Base-by-base conservation (phyloP, 92 coral and sea anemone genomes). In the Phenganax marumi region DNA sequence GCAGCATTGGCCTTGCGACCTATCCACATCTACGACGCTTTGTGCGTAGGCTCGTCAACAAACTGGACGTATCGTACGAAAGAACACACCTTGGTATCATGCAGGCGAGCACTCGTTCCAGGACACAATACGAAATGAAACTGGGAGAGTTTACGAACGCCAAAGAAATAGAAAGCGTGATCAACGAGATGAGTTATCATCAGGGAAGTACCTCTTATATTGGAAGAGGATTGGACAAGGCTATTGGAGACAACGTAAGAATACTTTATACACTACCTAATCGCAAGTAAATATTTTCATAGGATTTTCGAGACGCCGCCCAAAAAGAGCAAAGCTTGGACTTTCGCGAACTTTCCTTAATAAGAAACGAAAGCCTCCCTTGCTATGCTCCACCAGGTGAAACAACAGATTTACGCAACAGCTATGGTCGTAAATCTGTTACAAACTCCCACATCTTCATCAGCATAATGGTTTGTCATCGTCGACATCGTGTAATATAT, bases 51-150 rank as follows among this genome's bases (percentile, higher is more conserved):
- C 33, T 78, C 14, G 73, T 78, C 3, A 49, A 24, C 53, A 78
- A 78, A 26, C 73, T 78, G 57, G 83, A 78, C 52, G 69, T 78
- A 22, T 78, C 83, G 0, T 13, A 43, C 11, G 83, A 78, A 3
- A 43, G 71, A 60, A 78, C 83, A 0, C 65, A 61, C 12, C 21
- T 78, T 1, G 83, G 83, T 16, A 78, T 78, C 60, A 12, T 78
- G 11, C 83, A 78, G 52, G 83, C 83, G 33, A 78, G 83, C n/a
- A 72, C 61, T 17, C 26, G 1, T 8, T 8, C 17, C 52, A 61
- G 47, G 47, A 78, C 83, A 46, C 56, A 78, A 10, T 78, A 43
- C 73, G 83, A 78, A 72, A 78, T 78, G 83, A 61, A 43, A 9
- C 14, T 78, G 7, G 52, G 83, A 65, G 72, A 78, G 61, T 78